phyloP scores from a whole-genome alignment of 1,140 invertebrate genomes.

The Andricus grossulariae region DNA sequence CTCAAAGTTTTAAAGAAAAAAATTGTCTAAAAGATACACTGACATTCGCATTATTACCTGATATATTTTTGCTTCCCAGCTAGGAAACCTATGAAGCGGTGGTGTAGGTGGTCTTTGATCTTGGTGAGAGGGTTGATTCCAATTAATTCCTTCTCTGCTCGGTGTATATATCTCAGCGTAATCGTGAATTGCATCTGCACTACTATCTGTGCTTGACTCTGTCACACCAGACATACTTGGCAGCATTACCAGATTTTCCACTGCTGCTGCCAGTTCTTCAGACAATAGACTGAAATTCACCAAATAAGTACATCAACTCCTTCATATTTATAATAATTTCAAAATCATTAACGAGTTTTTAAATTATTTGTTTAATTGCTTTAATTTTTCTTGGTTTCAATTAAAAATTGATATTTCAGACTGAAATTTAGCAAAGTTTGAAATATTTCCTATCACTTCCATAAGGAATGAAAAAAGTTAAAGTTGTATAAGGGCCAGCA shows the following conservation, averaged over 20 bases:
- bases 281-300: conserved; percentile 64
- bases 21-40: too few species aligned
- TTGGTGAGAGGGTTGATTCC: conserved; percentile 67
- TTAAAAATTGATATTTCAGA: too few species aligned
- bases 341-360: conserved; percentile 27
- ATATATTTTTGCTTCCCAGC: conserved; percentile 97
- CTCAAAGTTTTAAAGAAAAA: too few species aligned
- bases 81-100: conserved; percentile 91
- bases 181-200: conserved; percentile 86
- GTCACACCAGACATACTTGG: conserved; percentile 66
- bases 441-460: too few species aligned
- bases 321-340: conserved; percentile 33
- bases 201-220: conserved; percentile 67
- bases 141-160: conserved; percentile 81
- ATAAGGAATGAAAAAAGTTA: too few species aligned
- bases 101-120: conserved; percentile 87
- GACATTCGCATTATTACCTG: conserved; percentile 75
- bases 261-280: conserved; percentile 72
- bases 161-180: conserved; percentile 97
- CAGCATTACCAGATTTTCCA: conserved; percentile 71
- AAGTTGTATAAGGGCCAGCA: too few species aligned
- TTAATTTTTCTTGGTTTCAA: too few species aligned
- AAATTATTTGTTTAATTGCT: too few species aligned
- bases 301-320: conserved; percentile 34
- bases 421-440: too few species aligned